A percentile compares a stretch with the other conserved stretches of the same genome.
These are phyloP conservation scores for Okapia johnstoni DNA, from an alignment of 2,113 vertebrate species.

Conservation along the genomic window DNA sequence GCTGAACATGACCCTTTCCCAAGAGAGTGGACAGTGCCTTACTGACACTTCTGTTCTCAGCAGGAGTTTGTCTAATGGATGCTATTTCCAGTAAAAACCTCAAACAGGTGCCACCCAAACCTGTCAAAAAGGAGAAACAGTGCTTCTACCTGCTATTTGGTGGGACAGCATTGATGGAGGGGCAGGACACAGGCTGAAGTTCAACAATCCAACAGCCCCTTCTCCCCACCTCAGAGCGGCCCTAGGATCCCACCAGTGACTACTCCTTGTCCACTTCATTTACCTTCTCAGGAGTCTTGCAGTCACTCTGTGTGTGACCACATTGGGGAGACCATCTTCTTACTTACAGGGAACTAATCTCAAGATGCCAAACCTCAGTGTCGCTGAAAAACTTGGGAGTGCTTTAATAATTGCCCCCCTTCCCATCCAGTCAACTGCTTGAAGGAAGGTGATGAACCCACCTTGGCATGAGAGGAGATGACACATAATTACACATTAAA, in stretches of 20 bases:
- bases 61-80: neutral
- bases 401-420: neutral
- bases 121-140: neutral
- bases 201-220: neutral
- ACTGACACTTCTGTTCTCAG: neutral
- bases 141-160: neutral
- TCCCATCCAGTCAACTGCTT: neutral
- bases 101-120: neutral
- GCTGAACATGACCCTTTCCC: neutral
- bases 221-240: neutral
- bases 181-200: neutral
- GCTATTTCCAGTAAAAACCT: neutral
- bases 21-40: neutral
- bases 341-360: neutral
- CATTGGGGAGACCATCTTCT: neutral
- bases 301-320: neutral
- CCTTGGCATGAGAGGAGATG: slow-evolving; percentile 31
- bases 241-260: neutral
- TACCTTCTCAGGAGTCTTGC: neutral
- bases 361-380: neutral
- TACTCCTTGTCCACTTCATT: neutral
- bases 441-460: neutral
- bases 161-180: neutral
- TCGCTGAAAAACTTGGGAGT: neutral
- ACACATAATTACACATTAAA: neutral